Percentiles rank a stretch among this genome's conserved stretches.
phyloP scores from a whole-genome alignment of 2,797 vertebrate genomes.

The Oophaga sylvatica region DNA sequence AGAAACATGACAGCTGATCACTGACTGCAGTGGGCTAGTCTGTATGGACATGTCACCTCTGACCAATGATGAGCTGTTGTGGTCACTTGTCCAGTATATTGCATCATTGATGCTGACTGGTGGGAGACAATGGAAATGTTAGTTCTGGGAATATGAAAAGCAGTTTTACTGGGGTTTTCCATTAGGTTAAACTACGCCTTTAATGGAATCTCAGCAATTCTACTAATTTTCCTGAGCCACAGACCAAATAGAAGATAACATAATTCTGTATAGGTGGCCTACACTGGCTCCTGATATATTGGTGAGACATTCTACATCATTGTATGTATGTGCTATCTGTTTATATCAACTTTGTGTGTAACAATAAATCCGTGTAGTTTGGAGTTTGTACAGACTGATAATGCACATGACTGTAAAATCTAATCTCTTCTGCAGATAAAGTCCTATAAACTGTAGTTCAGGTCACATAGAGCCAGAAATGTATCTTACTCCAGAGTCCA shows the following conservation, averaged over 20 bases:
- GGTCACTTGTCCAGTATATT: no score
- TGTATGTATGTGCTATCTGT: neutral
- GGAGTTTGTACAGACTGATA: constrained; percentile 25
- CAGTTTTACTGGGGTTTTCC: no score
- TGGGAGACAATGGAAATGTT: no score
- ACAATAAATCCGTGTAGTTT: neutral
- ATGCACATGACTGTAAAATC: neutral
- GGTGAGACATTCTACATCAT: neutral
- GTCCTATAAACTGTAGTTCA: neutral
- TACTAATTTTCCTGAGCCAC: neutral
- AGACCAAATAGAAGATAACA: neutral
- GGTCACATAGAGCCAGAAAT: neutral
- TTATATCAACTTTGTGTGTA: neutral
- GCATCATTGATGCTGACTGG: no score
- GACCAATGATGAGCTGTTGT: no score
- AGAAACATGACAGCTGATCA: neutral
- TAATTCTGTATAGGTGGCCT: neutral
- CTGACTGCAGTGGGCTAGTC: neutral
- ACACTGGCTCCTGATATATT: neutral
- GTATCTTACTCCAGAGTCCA: constrained; percentile 12
- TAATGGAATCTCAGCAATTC: neutral
- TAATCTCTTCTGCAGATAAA: constrained; percentile 48
- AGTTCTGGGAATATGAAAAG: no score
- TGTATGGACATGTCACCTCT: no score
- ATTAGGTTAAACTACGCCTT: no score